A percentile compares a stretch with the other conserved stretches of the same genome.
phyloP scores from a whole-genome alignment of 2,797 vertebrate genomes.

The Caiman crocodilus region DNA sequence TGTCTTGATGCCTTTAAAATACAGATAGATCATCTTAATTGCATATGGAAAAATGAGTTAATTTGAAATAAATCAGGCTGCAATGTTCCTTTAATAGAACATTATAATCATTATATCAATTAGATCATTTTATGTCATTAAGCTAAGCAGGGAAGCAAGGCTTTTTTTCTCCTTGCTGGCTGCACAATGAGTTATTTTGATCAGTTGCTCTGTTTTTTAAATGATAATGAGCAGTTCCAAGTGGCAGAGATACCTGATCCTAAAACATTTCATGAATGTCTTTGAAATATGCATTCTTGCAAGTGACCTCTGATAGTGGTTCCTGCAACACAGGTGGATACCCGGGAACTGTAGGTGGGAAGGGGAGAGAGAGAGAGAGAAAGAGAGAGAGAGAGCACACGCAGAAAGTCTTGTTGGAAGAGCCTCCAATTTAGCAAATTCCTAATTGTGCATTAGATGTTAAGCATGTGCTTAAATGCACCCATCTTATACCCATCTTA shows the following conservation, averaged over 20 bases:
- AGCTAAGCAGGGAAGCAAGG: neutral
- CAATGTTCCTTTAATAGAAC: neutral
- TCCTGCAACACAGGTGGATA: rapidly evolving
- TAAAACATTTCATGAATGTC: rapidly evolving
- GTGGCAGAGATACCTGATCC: neutral
- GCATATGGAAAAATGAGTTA: neutral
- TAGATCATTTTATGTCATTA: neutral
- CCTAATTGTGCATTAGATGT: neutral
- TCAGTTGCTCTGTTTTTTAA: neutral
- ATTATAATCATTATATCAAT: neutral
- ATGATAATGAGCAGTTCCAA: neutral
- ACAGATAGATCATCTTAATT: neutral
- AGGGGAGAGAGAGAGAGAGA: neutral
- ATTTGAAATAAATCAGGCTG: neutral
- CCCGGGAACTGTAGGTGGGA: neutral
- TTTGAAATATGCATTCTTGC: rapidly evolving
- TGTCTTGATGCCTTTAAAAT: neutral
- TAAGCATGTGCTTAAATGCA: no score
- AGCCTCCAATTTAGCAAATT: neutral
- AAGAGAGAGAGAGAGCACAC: neutral
- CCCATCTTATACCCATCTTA: no score
- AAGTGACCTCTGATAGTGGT: neutral
- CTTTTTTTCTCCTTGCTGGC: neutral
- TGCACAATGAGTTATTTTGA: neutral
- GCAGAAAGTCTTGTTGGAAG: neutral